A percentile compares a stretch with the other conserved stretches of the same genome.
Evolutionary conservation across 2,888 invertebrate genomes (phyloP).

Genomic region (Ophion costatus): DNA sequence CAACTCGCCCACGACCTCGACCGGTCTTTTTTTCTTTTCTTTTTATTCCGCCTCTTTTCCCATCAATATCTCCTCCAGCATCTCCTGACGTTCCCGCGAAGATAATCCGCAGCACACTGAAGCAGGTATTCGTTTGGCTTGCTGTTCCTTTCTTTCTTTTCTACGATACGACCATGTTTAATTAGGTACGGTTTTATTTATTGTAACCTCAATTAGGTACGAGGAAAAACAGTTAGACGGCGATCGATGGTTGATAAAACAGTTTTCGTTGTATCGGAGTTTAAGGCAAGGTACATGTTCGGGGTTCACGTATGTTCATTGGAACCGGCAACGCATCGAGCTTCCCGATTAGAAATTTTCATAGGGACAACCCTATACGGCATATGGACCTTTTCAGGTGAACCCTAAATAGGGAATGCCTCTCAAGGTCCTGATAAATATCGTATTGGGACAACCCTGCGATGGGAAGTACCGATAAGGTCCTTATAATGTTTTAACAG

Average conservation of each 20-base stretch:
- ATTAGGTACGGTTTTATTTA: slow-evolving; percentile 36
- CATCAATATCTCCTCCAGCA: slow-evolving; percentile 46
- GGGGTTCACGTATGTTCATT: neutral
- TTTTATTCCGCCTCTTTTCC: slow-evolving; percentile 22
- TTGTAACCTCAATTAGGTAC: neutral
- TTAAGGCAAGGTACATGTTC: neutral
- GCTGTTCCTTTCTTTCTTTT: neutral
- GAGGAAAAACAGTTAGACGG: neutral
- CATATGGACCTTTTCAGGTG: no score
- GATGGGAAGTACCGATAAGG: no score
- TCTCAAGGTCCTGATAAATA: no score
- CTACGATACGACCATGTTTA: slow-evolving; percentile 12
- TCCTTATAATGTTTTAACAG: no score
- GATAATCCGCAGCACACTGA: slow-evolving; percentile 18
- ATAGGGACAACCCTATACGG: no score
- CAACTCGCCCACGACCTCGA: slow-evolving; percentile 59
- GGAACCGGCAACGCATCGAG: neutral
- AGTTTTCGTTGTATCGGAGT: slow-evolving; percentile 1
- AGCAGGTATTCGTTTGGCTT: slow-evolving; percentile 26
- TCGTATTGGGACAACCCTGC: no score
- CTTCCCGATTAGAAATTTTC: no score
- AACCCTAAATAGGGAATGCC: no score
- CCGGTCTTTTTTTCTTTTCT: slow-evolving; percentile 25
- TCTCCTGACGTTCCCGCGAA: slow-evolving; percentile 23
- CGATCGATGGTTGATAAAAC: slow-evolving; percentile 16